Conservation (phyloP, 2,888 invertebrate genomes). For the Meloe dianella region DNA sequence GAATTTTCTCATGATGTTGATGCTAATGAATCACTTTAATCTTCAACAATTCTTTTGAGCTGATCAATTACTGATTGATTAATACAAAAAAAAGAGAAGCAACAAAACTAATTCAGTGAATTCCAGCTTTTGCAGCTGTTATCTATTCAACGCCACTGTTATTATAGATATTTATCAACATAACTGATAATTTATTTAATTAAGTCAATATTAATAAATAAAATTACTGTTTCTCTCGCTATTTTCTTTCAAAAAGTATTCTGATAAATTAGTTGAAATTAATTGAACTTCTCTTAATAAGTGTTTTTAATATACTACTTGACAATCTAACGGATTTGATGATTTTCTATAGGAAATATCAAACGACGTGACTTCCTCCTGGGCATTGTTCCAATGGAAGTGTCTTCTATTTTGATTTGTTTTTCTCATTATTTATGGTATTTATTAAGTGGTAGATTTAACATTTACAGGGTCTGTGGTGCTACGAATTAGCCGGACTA, state of each 20-base stretch:
- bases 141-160: slow-evolving; percentile 3
- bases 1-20: slow-evolving; percentile 11
- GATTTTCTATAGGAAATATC: slow-evolving; percentile 12
- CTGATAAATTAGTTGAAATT: not conserved
- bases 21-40: not conserved
- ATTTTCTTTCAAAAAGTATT: too few relatives aligned
- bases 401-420: slow-evolving; percentile 9
- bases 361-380: slow-evolving; percentile 15
- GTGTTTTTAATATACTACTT: not conserved
- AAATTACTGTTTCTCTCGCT: not conserved
- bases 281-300: slow-evolving; percentile 2
- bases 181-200: slow-evolving; percentile 2
- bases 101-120: not conserved
- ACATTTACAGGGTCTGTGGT: too few relatives aligned
- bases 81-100: too few relatives aligned
- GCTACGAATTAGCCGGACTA: too few relatives aligned
- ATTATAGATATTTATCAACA: not conserved
- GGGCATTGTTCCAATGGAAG: slow-evolving; percentile 12
- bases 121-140: not conserved
- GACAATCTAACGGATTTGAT: slow-evolving; percentile 13
- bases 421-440: not conserved
- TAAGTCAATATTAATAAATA: not conserved
- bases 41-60: not conserved
- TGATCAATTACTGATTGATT: not conserved
- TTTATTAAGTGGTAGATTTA: too few relatives aligned